phyloP scores from a whole-genome alignment of 2,797 vertebrate species.

The Helicolenus hilgendorfi region DNA sequence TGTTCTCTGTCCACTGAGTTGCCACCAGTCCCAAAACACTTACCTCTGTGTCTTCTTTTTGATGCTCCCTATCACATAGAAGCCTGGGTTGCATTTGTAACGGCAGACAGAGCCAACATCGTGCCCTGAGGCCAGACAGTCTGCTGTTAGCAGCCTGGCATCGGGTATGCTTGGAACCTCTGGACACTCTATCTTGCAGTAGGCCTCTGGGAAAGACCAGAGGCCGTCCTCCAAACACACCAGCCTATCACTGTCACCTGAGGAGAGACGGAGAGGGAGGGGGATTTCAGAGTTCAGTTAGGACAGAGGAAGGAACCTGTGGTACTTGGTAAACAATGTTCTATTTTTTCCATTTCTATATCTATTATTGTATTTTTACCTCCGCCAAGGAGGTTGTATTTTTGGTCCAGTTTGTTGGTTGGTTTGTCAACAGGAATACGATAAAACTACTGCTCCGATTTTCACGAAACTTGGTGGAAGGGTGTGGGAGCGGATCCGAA shows the following conservation, averaged over 20 bases:
- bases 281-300: neutral
- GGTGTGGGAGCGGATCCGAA: neutral
- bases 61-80: slow-evolving; percentile 87
- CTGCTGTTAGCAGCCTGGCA: slow-evolving; percentile 90
- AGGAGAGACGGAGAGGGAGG: neutral
- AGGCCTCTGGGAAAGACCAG: slow-evolving; percentile 98
- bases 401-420: no score
- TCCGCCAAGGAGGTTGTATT: no score
- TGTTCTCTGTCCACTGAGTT: neutral
- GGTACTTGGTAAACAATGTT: neutral
- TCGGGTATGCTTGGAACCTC: slow-evolving; percentile 86
- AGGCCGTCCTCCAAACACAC: slow-evolving; percentile 95
- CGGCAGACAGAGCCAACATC: slow-evolving; percentile 94
- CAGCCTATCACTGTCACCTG: slow-evolving; percentile 94
- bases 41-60: slow-evolving; percentile 90
- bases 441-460: neutral
- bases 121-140: slow-evolving; percentile 91
- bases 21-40: slow-evolving; percentile 60
- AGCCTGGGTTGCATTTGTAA: slow-evolving; percentile 95
- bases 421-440: neutral
- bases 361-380: neutral
- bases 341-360: neutral
- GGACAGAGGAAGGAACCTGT: neutral
- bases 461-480: neutral
- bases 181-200: slow-evolving; percentile 96